phyloP scores from a whole-genome alignment of 2,888 invertebrate species.

The Eutolmus rufibarbis region DNA sequence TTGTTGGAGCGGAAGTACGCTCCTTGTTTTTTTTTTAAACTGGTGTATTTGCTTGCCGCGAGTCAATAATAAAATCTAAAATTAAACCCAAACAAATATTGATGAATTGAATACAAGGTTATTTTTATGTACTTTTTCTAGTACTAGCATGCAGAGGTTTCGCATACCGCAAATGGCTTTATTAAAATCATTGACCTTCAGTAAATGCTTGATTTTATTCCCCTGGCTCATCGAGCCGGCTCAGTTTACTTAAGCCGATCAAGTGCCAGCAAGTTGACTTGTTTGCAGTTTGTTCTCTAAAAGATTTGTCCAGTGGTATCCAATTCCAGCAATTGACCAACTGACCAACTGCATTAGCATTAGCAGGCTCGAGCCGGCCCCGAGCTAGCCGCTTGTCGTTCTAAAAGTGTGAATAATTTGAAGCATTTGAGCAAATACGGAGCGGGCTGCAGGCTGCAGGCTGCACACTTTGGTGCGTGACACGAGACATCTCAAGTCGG shows the following conservation, averaged over 20 bases:
- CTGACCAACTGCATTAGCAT: background rate
- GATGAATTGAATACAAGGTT: background rate
- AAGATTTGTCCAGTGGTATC: background rate
- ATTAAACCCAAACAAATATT: background rate
- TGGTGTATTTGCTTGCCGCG: background rate
- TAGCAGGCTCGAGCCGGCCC: background rate
- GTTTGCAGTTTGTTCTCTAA: background rate
- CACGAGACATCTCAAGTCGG: background rate
- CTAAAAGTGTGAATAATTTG: background rate
- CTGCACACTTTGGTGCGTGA: background rate
- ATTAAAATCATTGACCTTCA: background rate
- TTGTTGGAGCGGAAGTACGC: no score
- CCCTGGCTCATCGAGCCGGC: background rate
- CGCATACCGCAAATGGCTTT: background rate
- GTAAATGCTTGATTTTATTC: background rate
- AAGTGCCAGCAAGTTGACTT: background rate
- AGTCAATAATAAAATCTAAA: background rate
- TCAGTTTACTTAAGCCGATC: background rate
- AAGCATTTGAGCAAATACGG: background rate
- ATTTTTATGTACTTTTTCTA: no score
- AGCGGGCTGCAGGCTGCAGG: background rate
- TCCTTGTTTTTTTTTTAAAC: no score
- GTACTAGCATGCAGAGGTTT: background rate
- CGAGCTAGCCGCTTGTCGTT: background rate
- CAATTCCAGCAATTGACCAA: background rate